Evolutionary conservation across 1,140 invertebrate species (phyloP).

Genomic region (Sinonovacula constricta): DNA sequence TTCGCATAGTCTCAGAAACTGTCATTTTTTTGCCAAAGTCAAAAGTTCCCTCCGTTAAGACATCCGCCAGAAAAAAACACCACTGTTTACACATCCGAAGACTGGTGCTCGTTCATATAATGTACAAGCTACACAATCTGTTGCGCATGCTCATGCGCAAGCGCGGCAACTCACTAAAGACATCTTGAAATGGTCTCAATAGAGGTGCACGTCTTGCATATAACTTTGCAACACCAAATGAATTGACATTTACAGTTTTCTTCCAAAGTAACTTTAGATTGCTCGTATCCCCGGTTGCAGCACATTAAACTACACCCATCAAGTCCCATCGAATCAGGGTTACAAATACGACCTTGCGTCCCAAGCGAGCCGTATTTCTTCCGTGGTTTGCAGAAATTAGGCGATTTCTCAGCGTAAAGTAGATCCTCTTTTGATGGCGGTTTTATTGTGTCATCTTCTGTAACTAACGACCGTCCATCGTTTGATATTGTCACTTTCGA

Average conservation of each 20-base stretch:
- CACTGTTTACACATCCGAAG: too few relatives aligned
- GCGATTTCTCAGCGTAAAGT: slow-evolving; percentile 91
- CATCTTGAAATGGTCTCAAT: slow-evolving; percentile 65
- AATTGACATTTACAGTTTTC: slow-evolving; percentile 74
- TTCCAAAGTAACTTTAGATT: slow-evolving; percentile 56
- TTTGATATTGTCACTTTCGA: slow-evolving; percentile 83
- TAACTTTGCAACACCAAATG: slow-evolving; percentile 74
- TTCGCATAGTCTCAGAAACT: too few relatives aligned
- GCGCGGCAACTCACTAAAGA: too few relatives aligned
- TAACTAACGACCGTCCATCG: slow-evolving; percentile 67
- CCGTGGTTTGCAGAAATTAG: slow-evolving; percentile 89
- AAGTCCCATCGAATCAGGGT: slow-evolving; percentile 74
- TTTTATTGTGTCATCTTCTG: slow-evolving; percentile 78
- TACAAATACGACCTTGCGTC: slow-evolving; percentile 75
- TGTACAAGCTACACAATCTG: too few relatives aligned
- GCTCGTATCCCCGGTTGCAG: slow-evolving; percentile 73
- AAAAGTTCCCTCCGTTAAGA: too few relatives aligned
- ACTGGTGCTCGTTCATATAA: too few relatives aligned
- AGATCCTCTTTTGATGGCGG: slow-evolving; percentile 92
- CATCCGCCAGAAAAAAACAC: too few relatives aligned
- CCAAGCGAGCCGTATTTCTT: slow-evolving; percentile 68
- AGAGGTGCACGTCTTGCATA: slow-evolving; percentile 68
- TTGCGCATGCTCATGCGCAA: too few relatives aligned
- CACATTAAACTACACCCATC: slow-evolving; percentile 80
- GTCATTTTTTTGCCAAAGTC: too few relatives aligned